phyloP scores from a whole-genome alignment of 2,797 vertebrate species.

The Diplodus sargus region DNA sequence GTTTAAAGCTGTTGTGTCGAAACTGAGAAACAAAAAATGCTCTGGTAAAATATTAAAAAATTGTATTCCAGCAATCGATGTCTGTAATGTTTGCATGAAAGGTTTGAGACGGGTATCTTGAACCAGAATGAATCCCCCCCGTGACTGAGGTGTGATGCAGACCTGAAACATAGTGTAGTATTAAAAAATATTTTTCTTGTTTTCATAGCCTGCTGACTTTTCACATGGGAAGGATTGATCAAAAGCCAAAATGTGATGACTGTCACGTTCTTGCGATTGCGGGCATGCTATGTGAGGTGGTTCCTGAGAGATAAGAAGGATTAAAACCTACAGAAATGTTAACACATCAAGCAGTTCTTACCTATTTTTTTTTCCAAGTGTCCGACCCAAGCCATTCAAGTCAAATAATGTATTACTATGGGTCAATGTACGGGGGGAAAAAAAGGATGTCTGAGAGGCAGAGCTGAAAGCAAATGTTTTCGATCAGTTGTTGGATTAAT shows the following conservation, averaged over 20 bases:
- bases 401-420: not conserved
- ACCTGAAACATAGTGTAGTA: not conserved
- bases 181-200: conserved; percentile 12
- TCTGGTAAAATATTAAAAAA: not conserved
- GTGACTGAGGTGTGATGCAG: conserved; percentile 20
- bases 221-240: not conserved
- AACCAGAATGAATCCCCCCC: not conserved
- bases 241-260: not conserved
- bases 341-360: not conserved
- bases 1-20: conserved; percentile 1
- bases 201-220: conserved; percentile 9
- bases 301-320: not conserved
- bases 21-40: not conserved
- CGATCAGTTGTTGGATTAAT: not conserved
- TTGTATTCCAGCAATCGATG: conserved; percentile 1
- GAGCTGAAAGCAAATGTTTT: not conserved
- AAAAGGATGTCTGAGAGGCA: not conserved
- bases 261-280: not conserved
- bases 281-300: not conserved
- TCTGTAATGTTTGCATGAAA: conserved; percentile 8
- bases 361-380: not conserved
- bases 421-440: not conserved
- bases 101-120: conserved; percentile 41
- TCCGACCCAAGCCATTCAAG: not conserved
- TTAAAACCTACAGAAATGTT: not conserved